Evolutionary conservation across 2,113 vertebrate genomes (phyloP), one percentile per base, ranked within the genome.

Genomic region (Gnathonemus longibarbis): DNA sequence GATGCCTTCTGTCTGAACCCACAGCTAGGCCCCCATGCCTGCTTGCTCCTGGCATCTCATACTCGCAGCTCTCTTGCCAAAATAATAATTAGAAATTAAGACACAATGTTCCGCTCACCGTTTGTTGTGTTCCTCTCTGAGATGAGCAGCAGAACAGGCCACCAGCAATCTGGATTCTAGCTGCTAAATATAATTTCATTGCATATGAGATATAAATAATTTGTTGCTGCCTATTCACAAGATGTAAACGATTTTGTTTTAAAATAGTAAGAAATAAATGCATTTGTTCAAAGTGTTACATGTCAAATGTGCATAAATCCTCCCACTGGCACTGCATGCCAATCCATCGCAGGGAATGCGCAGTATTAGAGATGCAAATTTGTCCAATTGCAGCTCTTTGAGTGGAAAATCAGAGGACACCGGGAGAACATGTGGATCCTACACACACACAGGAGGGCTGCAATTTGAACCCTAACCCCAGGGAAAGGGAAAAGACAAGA

Each of bases 51-150:
- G 87, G 52, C 21, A 56, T 66, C 56, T 45, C 58, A 4, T 46
- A 53, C 56, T n/a, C 11, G 9, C 53, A 42, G 35, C 35, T 45
- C 87, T 66, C 35, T 27, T 62, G 87, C 87, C 87, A 88, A 88
- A 42, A 88, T 88, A 88, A 88, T 88, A 88, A 88, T 88, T 88
- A 88, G 87, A 88, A 88, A 88, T 88, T 88, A 88, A 88, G 86
- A 88, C 86, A 58, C 87, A 88, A 39, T 66, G 53, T 62, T 58
- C 56, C 35, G 87, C 87, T 46, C 53, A 10, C 10, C 49, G 13
- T 53, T 87, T 31, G 85, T 13, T 35, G 27, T 27, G 39, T 42
- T n/a, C 84, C 45, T 50, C 45, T 86, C n/a, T 86, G 45, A 50
- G 84, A 77, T 19, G 45, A 84, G 83, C 39, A 84, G 83, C 83